A percentile compares a stretch with the other conserved stretches of the same genome.
These are phyloP conservation scores for Xestoiulus laeticollis DNA, from an alignment of 2,888 invertebrate genomes.

Conservation along the genomic window DNA sequence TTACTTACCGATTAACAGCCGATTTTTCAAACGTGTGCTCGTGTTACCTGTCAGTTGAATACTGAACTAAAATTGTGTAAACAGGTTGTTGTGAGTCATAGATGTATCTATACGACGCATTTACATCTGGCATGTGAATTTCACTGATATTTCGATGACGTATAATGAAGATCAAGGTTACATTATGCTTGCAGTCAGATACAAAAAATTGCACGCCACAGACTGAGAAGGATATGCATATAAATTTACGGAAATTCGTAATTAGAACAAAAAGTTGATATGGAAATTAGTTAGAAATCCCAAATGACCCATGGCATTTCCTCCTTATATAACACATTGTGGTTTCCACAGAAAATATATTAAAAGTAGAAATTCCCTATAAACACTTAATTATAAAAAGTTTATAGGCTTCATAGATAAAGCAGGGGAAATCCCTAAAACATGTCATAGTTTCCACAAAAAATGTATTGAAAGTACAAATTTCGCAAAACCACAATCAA, in stretches of 20 bases:
- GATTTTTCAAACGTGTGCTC: not conserved
- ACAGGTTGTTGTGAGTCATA: not conserved
- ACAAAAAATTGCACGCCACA: not conserved
- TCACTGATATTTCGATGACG: not conserved
- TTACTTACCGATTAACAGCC: not conserved
- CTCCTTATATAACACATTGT: not conserved
- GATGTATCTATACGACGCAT: not conserved
- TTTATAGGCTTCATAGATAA: not conserved
- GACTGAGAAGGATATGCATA: not conserved
- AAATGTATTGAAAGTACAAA: not conserved
- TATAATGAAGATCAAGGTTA: conserved; percentile 32
- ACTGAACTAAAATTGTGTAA: not conserved
- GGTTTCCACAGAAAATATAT: not conserved
- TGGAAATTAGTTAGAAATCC: not conserved
- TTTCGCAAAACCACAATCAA: not conserved
- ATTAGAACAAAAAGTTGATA: not conserved
- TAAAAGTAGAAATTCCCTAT: not conserved
- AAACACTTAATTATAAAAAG: not conserved
- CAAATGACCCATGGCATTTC: not conserved
- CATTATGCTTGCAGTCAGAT: not conserved
- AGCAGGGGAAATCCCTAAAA: not conserved
- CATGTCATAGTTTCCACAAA: not conserved
- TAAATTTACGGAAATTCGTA: not conserved
- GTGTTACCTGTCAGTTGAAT: not conserved
- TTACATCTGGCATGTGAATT: not conserved